Percentiles rank a stretch among this genome's conserved stretches.
Evolutionary conservation across 2,888 invertebrate species (phyloP).

Genomic region (Acleris literana): DNA sequence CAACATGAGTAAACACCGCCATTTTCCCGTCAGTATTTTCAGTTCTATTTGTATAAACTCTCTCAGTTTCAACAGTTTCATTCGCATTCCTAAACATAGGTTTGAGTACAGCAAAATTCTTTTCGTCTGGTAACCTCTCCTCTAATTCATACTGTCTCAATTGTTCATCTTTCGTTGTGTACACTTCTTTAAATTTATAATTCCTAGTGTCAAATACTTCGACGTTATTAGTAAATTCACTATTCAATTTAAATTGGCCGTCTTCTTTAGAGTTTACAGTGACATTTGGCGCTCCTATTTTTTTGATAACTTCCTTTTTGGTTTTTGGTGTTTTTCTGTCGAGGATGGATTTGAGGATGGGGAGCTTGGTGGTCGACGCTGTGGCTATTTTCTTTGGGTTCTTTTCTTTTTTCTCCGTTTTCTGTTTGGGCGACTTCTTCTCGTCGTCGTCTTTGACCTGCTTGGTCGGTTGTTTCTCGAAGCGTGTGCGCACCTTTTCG

Average conservation of each 20-base stretch:
- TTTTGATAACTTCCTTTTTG: slow-evolving; percentile 51
- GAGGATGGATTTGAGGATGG: slow-evolving; percentile 22
- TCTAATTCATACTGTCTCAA: slow-evolving; percentile 44
- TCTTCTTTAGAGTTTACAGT: slow-evolving; percentile 55
- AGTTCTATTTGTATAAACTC: slow-evolving; percentile 45
- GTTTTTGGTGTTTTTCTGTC: slow-evolving; percentile 34
- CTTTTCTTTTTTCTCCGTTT: slow-evolving; percentile 39
- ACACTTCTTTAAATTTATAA: slow-evolving; percentile 62
- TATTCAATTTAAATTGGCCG: slow-evolving; percentile 50
- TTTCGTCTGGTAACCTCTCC: slow-evolving; percentile 46
- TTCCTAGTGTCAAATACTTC: slow-evolving; percentile 55
- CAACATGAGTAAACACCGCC: slow-evolving; percentile 67
- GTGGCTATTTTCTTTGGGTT: slow-evolving; percentile 36
- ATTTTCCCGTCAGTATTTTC: slow-evolving; percentile 71
- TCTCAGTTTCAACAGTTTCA: slow-evolving; percentile 39
- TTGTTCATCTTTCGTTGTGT: slow-evolving; percentile 44
- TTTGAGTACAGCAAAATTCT: slow-evolving; percentile 56
- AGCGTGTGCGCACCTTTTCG: slow-evolving; percentile 59
- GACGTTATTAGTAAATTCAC: slow-evolving; percentile 50
- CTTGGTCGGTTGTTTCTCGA: slow-evolving; percentile 52
- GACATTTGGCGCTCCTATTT: slow-evolving; percentile 61
- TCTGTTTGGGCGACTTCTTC: slow-evolving; percentile 38
- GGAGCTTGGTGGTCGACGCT: slow-evolving; percentile 35
- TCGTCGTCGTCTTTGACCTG: slow-evolving; percentile 36
- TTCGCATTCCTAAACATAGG: slow-evolving; percentile 51